phyloP scores from a whole-genome alignment of 1,140 invertebrate species.

The Bathynomus jamesi region DNA sequence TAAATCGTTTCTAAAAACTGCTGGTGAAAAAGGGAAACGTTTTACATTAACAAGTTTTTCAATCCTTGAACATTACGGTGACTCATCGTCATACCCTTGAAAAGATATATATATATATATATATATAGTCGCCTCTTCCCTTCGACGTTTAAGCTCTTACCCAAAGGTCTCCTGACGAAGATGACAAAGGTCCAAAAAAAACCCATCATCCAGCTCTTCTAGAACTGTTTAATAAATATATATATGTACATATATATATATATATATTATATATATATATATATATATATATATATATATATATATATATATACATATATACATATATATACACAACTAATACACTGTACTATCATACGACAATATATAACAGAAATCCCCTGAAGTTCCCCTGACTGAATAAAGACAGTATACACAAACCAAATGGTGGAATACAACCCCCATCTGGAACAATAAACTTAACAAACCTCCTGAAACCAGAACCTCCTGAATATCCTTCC shows the following conservation, averaged over 20 bases:
- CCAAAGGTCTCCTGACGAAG: not conserved
- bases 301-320: constrained; percentile 1
- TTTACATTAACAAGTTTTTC: not conserved
- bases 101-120: too few species aligned
- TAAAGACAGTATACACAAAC: not conserved
- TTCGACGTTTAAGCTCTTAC: too few species aligned
- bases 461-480: too few species aligned
- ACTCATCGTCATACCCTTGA: not conserved
- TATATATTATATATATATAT: not conserved
- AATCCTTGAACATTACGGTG: not conserved
- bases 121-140: too few species aligned
- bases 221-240: not conserved
- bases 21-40: too few species aligned
- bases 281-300: not conserved
- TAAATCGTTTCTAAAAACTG: too few species aligned
- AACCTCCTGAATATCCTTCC: too few species aligned
- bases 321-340: not conserved
- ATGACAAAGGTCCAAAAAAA: too few species aligned
- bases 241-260: not conserved
- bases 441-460: too few species aligned
- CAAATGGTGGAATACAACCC: too few species aligned
- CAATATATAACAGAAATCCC: not conserved
- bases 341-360: not conserved
- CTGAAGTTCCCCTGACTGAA: not conserved
- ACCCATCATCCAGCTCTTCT: not conserved